Percentiles rank a stretch among this genome's conserved stretches.
phyloP scores from a whole-genome alignment of 2,888 invertebrate genomes.

The Podabrus alpinus region DNA sequence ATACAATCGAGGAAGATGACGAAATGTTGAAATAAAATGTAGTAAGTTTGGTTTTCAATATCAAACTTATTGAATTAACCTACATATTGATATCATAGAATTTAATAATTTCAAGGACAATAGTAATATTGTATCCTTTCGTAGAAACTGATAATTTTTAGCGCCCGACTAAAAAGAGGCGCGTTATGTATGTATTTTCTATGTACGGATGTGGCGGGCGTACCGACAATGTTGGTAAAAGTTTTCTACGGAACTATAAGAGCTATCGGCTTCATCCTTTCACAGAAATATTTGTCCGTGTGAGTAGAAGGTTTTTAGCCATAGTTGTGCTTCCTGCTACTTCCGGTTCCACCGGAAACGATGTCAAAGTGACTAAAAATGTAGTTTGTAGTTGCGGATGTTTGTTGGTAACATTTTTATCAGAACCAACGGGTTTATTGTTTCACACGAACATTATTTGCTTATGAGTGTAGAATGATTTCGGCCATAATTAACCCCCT shows the following conservation, averaged over 20 bases:
- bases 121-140: neutral
- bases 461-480: neutral
- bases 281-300: neutral
- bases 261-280: neutral
- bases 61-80: neutral
- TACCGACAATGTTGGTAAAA: neutral
- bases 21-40: neutral
- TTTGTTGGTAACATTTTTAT: neutral
- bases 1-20: neutral
- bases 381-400: neutral
- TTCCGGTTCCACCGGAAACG: neutral
- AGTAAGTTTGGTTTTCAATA: neutral
- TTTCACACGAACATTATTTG: neutral
- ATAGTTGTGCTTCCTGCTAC: neutral
- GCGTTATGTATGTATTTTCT: neutral
- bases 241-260: neutral
- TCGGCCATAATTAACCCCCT: neutral
- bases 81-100: neutral
- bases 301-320: neutral
- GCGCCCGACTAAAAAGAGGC: neutral
- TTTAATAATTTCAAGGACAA: neutral
- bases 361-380: neutral
- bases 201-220: neutral
- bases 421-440: neutral
- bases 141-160: neutral